phyloP scores from a whole-genome alignment of 2,797 vertebrate genomes.

The Onychomys leucogaster region DNA sequence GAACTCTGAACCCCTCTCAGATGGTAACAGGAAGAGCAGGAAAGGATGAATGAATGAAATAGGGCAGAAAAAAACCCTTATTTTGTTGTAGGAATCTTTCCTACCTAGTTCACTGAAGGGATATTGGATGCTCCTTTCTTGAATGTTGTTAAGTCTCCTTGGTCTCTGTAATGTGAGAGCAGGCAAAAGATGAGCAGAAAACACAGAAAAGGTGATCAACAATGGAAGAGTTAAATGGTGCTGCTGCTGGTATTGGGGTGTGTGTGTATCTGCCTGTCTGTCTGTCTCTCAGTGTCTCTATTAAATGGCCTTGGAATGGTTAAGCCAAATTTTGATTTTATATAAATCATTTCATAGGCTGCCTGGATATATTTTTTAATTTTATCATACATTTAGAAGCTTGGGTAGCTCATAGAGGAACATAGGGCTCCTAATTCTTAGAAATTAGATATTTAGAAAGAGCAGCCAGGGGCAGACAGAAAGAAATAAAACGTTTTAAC shows the following conservation, averaged over 20 bases:
- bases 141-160: neutral
- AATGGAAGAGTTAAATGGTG: neutral
- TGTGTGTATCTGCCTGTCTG: neutral
- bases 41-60: neutral
- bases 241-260: no score
- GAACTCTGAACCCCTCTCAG: neutral
- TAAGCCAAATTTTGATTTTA: neutral
- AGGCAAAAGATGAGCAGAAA: neutral
- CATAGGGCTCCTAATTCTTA: neutral
- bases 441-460: slow-evolving; percentile 39
- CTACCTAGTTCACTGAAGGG: neutral
- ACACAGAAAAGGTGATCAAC: neutral
- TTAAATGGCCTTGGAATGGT: neutral
- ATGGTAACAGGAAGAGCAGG: neutral
- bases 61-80: no score
- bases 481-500: neutral
- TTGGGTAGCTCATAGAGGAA: neutral
- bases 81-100: slow-evolving; percentile 1
- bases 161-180: neutral
- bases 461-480: neutral
- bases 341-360: neutral
- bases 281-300: neutral
- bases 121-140: neutral
- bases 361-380: neutral
- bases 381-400: neutral